These are phyloP conservation scores for Colletes latitarsis DNA, from an alignment of 1,140 invertebrate genomes.

Conservation along the genomic window DNA sequence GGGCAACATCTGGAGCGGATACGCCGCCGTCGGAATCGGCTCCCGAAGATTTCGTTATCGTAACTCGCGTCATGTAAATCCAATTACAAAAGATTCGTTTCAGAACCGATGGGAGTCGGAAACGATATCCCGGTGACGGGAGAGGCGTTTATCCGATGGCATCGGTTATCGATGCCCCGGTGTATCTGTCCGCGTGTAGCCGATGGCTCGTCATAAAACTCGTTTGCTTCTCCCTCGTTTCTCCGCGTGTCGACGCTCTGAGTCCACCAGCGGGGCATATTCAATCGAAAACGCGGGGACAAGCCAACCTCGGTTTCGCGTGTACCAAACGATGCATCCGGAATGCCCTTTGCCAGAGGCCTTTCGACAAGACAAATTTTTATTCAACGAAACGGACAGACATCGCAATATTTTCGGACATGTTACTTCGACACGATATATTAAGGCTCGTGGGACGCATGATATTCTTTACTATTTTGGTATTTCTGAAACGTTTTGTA, in stretches of 20 bases:
- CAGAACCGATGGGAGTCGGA: constrained; percentile 51
- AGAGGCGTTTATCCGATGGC: constrained; percentile 50
- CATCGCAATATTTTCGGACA: too few relatives aligned
- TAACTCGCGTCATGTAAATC: constrained; percentile 66
- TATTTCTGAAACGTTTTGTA: too few relatives aligned
- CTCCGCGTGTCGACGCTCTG: constrained; percentile 49
- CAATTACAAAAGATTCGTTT: constrained; percentile 66
- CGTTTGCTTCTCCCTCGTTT: constrained; percentile 57
- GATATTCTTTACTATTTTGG: too few relatives aligned
- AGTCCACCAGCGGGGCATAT: constrained; percentile 45
- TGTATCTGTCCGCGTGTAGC: constrained; percentile 15
- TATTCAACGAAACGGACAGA: too few relatives aligned
- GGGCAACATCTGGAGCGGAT: constrained; percentile 42
- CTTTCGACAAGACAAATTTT: too few relatives aligned
- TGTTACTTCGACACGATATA: too few relatives aligned
- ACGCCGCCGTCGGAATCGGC: constrained; percentile 31
- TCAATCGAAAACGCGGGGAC: constrained; percentile 30
- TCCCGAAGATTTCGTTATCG: constrained; percentile 62
- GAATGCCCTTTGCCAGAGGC: too few relatives aligned
- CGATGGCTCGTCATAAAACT: constrained; percentile 61
- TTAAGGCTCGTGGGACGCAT: too few relatives aligned
- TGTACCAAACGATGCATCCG: too few relatives aligned
- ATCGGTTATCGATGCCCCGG: constrained; percentile 61
- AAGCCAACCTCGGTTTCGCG: background rate
- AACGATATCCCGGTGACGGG: constrained; percentile 51